phyloP scores from a whole-genome alignment of 1,140 invertebrate species.

The Diabrotica virgifera region DNA sequence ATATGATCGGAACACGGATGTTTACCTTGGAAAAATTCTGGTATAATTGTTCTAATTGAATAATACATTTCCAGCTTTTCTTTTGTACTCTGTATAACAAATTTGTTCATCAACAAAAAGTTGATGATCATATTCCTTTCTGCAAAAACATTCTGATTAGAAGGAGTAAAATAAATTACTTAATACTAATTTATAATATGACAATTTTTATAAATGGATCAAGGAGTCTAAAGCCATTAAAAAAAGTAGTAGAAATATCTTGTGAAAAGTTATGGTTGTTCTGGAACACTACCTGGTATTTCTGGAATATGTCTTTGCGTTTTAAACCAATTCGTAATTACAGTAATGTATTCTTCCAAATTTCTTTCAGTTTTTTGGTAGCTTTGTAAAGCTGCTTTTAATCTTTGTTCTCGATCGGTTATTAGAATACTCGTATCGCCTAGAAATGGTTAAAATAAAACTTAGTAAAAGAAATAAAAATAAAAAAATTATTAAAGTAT shows the following conservation, averaged over 20 bases:
- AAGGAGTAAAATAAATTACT: not conserved
- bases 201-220: not conserved
- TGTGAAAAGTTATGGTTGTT: too few relatives aligned
- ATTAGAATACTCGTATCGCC: not conserved
- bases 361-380: not conserved
- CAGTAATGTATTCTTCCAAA: not conserved
- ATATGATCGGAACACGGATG: constrained; percentile 46
- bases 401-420: not conserved
- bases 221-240: not conserved
- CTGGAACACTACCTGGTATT: not conserved
- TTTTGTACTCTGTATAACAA: constrained; percentile 64
- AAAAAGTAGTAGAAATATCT: not conserved
- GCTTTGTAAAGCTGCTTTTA: not conserved
- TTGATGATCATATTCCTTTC: constrained; percentile 16
- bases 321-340: not conserved
- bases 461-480: not conserved
- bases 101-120: constrained; percentile 50
- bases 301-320: not conserved
- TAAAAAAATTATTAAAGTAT: too few relatives aligned
- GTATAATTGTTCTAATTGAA: constrained; percentile 55
- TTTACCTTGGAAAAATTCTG: constrained; percentile 53
- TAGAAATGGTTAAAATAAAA: not conserved
- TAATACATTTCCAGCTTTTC: constrained; percentile 63
- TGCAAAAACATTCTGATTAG: constrained; percentile 9
- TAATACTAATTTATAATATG: not conserved